Conservation (phyloP, 2,113 vertebrate genomes). For the Eonycteris spelaea region DNA sequence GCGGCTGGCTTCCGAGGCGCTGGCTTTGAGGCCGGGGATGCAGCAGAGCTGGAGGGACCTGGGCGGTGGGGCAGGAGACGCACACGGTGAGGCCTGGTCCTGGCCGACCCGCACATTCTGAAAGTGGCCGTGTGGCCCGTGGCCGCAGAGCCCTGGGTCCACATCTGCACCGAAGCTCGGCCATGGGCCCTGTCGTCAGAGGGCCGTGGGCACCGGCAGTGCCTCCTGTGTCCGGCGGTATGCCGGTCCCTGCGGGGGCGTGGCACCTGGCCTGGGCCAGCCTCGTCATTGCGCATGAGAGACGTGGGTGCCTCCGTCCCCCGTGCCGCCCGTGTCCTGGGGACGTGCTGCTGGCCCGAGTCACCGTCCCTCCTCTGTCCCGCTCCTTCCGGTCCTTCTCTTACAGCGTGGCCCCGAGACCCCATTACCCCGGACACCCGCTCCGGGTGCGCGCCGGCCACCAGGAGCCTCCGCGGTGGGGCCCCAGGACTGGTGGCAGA, state of each 20-base stretch:
- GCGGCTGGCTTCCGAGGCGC: background rate
- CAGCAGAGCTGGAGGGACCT: constrained; percentile 16
- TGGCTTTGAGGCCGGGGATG: background rate
- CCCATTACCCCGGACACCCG: background rate
- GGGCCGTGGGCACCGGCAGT: background rate
- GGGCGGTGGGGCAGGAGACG: background rate
- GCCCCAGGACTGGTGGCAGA: background rate
- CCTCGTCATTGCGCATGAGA: background rate
- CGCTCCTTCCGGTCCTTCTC: background rate
- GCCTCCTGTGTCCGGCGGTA: background rate
- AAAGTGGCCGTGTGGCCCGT: background rate
- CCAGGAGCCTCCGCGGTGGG: background rate
- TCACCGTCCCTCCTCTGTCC: background rate
- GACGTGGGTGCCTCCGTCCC: no score
- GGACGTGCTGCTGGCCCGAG: background rate
- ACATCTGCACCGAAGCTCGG: background rate
- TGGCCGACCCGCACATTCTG: background rate
- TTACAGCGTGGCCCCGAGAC: background rate
- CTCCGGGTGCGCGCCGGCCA: background rate
- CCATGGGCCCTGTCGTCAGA: background rate
- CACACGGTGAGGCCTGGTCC: background rate
- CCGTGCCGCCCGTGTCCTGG: background rate
- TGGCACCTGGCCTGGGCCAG: background rate
- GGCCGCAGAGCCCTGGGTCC: background rate
- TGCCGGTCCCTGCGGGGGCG: background rate